Evolutionary conservation across 2,113 vertebrate species (phyloP).

Genomic region (Macquaria ambigua): DNA sequence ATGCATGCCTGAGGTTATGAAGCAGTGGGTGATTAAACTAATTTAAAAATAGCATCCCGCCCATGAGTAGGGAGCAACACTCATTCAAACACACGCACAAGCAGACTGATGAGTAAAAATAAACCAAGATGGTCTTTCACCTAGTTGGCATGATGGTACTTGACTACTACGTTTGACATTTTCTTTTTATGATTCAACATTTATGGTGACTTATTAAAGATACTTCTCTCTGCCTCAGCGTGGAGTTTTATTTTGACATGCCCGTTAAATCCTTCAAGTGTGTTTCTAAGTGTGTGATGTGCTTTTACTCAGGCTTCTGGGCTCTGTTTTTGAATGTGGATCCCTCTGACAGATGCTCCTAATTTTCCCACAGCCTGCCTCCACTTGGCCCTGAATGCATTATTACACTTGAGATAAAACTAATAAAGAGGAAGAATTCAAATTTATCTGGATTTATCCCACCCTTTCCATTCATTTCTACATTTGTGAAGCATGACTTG

Average conservation of each 20-base stretch:
- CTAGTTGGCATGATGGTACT: slow-evolving; percentile 22
- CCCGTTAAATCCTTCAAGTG: slow-evolving; percentile 51
- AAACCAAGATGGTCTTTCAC: slow-evolving; percentile 36
- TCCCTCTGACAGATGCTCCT: slow-evolving; percentile 53
- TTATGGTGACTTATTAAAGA: slow-evolving; percentile 50
- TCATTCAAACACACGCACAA: slow-evolving; percentile 28
- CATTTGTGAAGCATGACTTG: slow-evolving; percentile 31
- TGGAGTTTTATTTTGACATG: slow-evolving; percentile 52
- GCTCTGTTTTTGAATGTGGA: slow-evolving; percentile 30
- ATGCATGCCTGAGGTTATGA: slow-evolving; percentile 61
- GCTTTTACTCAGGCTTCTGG: slow-evolving; percentile 19
- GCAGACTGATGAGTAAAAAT: slow-evolving; percentile 53
- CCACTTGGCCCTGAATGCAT: slow-evolving; percentile 46
- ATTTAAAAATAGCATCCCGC: slow-evolving; percentile 63
- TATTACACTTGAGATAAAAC: slow-evolving; percentile 66
- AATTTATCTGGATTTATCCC: slow-evolving; percentile 31
- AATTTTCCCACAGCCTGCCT: slow-evolving; percentile 17
- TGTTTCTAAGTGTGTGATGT: slow-evolving; percentile 40
- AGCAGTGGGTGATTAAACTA: slow-evolving; percentile 60
- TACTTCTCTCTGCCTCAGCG: not conserved
- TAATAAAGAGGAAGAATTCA: slow-evolving; percentile 53
- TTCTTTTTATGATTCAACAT: slow-evolving; percentile 42
- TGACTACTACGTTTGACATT: slow-evolving; percentile 18
- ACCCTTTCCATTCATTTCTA: slow-evolving; percentile 12
- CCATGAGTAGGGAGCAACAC: slow-evolving; percentile 14